These are phyloP conservation scores for Pterostichus madidus DNA, from an alignment of 2,888 invertebrate species.

Conservation along the genomic window DNA sequence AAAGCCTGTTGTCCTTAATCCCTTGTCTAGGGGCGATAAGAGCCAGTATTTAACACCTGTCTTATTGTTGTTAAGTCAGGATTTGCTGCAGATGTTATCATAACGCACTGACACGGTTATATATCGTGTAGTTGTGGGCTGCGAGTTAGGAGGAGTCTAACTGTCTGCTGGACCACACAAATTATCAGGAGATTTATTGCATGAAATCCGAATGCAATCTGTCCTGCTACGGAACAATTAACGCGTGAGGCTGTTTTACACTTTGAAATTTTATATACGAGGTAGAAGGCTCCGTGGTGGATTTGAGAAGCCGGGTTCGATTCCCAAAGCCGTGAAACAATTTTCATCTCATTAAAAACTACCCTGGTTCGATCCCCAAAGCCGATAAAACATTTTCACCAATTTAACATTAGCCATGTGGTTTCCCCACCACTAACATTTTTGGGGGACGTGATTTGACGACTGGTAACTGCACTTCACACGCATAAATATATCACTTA, in stretches of 20 bases:
- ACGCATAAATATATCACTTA: too few relatives aligned
- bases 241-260: neutral
- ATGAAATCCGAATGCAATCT: neutral
- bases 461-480: too few relatives aligned
- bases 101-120: constrained; percentile 28
- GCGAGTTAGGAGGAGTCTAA: neutral
- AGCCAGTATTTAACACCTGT: constrained; percentile 65
- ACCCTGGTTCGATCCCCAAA: too few relatives aligned
- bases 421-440: too few relatives aligned
- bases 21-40: constrained; percentile 59
- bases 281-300: too few relatives aligned
- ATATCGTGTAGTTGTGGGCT: constrained; percentile 10
- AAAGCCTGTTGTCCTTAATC: constrained; percentile 63
- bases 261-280: too few relatives aligned
- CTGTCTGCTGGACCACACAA: constrained; percentile 32
- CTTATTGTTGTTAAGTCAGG: constrained; percentile 66
- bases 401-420: too few relatives aligned
- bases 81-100: constrained; percentile 60
- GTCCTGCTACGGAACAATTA: neutral
- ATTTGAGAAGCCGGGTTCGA: too few relatives aligned
- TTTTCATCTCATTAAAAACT: too few relatives aligned
- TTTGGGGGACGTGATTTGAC: too few relatives aligned
- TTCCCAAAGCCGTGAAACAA: too few relatives aligned
- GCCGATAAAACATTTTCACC: too few relatives aligned
- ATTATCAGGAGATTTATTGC: constrained; percentile 38